A percentile compares a stretch with the other conserved stretches of the same genome.
Conservation (phyloP, 2,888 invertebrate species). For the Ophion ventricosus region DNA sequence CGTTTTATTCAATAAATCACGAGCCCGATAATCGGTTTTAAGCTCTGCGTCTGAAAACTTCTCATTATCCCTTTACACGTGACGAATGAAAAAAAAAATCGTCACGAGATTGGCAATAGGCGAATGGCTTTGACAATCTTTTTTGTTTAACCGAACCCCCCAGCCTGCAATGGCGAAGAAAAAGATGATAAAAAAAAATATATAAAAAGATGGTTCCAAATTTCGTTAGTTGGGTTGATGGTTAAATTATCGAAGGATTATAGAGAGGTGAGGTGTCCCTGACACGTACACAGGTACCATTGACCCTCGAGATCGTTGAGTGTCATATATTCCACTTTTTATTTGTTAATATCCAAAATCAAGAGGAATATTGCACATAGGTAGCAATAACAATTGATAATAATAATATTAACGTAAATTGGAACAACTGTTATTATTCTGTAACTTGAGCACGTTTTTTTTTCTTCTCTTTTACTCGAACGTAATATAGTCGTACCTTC, state of each 20-base stretch:
- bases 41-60: neutral
- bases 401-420: conserved; percentile 41
- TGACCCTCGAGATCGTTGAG: neutral
- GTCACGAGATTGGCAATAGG: neutral
- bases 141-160: neutral
- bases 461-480: conserved; percentile 8
- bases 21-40: neutral
- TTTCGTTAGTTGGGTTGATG: neutral
- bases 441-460: conserved; percentile 35
- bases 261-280: neutral
- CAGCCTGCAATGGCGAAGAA: neutral
- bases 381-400: conserved; percentile 40
- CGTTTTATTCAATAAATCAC: neutral
- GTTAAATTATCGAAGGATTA: neutral
- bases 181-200: neutral
- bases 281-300: neutral
- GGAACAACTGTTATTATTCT: conserved; percentile 26
- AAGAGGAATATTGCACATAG: conserved; percentile 53
- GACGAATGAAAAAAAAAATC: neutral
- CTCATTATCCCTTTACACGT: neutral
- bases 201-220: neutral
- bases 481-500: conserved; percentile 13
- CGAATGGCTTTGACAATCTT: neutral
- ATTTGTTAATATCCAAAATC: conserved; percentile 51
- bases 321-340: conserved; percentile 43